phyloP scores from a whole-genome alignment of 2,888 invertebrate species.

The Stenurella melanura region DNA sequence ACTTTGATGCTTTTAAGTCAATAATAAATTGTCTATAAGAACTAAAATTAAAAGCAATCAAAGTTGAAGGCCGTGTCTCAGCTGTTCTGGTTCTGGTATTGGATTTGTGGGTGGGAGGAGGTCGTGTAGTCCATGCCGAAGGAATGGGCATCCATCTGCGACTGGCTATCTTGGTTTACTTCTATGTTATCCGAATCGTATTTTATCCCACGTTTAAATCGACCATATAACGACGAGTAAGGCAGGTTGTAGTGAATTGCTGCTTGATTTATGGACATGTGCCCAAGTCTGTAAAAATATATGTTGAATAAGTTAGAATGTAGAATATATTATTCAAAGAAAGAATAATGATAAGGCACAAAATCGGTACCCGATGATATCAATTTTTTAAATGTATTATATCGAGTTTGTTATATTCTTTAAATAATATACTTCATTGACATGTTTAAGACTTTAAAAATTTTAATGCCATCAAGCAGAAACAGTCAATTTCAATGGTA shows the following conservation, averaged over 20 bases:
- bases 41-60: constrained; percentile 62
- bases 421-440: no score
- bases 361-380: no score
- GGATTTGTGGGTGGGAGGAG: constrained; percentile 68
- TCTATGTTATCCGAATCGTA: constrained; percentile 78
- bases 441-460: no score
- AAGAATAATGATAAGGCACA: no score
- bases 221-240: constrained; percentile 91
- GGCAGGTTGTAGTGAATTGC: constrained; percentile 94
- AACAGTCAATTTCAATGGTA: no score
- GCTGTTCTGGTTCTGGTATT: constrained; percentile 71
- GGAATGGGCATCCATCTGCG: constrained; percentile 66
- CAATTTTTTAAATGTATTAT: no score
- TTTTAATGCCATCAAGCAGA: no score
- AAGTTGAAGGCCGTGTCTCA: constrained; percentile 68
- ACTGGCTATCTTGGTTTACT: constrained; percentile 69
- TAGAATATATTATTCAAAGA: no score
- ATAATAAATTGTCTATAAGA: background rate
- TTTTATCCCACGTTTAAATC: constrained; percentile 89
- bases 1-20: constrained; percentile 48
- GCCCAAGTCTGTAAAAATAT: constrained; percentile 81
- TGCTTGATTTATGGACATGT: constrained; percentile 95
- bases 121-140: constrained; percentile 70
- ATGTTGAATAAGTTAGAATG: background rate
- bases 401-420: no score